phyloP scores from a whole-genome alignment of 2,888 invertebrate genomes.

The Caenorhabditis sinica region DNA sequence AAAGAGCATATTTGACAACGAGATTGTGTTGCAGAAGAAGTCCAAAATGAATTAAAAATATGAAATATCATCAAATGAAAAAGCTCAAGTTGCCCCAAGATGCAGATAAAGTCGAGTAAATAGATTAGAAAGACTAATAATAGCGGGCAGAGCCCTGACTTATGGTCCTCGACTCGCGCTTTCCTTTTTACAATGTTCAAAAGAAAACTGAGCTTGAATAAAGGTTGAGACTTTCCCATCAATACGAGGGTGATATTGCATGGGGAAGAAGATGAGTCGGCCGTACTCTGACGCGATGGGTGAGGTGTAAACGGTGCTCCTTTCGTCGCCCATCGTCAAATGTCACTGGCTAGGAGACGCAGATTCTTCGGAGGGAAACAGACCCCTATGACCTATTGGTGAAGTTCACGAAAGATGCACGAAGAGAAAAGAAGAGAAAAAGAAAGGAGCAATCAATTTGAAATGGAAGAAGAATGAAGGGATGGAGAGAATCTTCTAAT shows the following conservation, averaged over 20 bases:
- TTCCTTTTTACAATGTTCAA: neutral
- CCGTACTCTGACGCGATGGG: constrained; percentile 60
- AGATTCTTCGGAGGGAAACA: constrained; percentile 19
- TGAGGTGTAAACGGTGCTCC: constrained; percentile 59
- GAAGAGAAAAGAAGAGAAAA: constrained; percentile 10
- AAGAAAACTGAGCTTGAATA: neutral
- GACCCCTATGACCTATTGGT: constrained; percentile 57
- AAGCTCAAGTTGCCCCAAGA: constrained; percentile 25
- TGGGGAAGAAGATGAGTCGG: constrained; percentile 46
- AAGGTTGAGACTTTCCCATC: constrained; percentile 14
- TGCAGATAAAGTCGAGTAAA: constrained; percentile 4
- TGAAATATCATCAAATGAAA: neutral
- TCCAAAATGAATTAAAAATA: constrained; percentile 17
- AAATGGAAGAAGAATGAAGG: constrained; percentile 36
- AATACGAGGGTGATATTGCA: constrained; percentile 46
- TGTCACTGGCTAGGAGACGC: constrained; percentile 50
- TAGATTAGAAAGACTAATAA: neutral
- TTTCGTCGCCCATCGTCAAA: constrained; percentile 36
- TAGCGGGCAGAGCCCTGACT: neutral
- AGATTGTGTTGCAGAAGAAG: constrained; percentile 32
- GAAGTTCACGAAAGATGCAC: constrained; percentile 57
- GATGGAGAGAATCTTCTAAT: constrained; percentile 7
- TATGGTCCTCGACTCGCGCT: neutral
- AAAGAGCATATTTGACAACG: constrained; percentile 51
- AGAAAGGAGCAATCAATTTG: constrained; percentile 55